Evolutionary conservation across 1,140 invertebrate species (phyloP), one percentile per base, ranked within the genome.

Genomic region (Drosophila santomea): DNA sequence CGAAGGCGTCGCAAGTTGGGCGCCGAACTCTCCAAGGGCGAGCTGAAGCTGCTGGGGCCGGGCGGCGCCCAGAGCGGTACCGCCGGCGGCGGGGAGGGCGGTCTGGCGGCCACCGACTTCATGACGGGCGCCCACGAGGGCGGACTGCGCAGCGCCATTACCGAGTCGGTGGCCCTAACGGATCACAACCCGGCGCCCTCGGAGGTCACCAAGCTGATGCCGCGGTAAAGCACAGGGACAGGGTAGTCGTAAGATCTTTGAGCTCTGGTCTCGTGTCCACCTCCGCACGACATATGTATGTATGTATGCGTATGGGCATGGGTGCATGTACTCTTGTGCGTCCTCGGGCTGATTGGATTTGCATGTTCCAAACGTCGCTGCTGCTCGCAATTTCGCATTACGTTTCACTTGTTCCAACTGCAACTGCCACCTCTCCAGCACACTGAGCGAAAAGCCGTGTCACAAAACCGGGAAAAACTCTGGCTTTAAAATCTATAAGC

Each of bases 1-100:
- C 93, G 93, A 88, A 93, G 75, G 60, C 95, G 93, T 79, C 94
- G 90, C 93, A 93, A 93, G 80, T 91, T 94, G 79, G 83, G 85
- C 35, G 94, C 94, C 7, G 93, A 94, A 7, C 86, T 95, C 32
- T 93, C 94, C n/a, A 94, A 94, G 73, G 92, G 94, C 69, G 94
- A 95, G 85, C 93, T 94, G 54, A 94, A 94, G 52, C 67, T 92
- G 55, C 51, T 92, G 41, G 82, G 77, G 45, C 82, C 84, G 12
- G 64, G 74, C 45, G 54, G 68, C 93, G 74, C 68, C 44, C 68
- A 60, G 17, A 59, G 60, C 41, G 56, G 62, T 12, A 60, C 28
- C n/a, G 56, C 58, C 10, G 74, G 57, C 45, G 83, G 50, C 12
- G 80, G 66, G 23, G 80, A 69, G 23, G 80, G 54, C 23, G 80